Conservation (phyloP, 2,888 invertebrate genomes). For the Cecidostiba fungosa region DNA sequence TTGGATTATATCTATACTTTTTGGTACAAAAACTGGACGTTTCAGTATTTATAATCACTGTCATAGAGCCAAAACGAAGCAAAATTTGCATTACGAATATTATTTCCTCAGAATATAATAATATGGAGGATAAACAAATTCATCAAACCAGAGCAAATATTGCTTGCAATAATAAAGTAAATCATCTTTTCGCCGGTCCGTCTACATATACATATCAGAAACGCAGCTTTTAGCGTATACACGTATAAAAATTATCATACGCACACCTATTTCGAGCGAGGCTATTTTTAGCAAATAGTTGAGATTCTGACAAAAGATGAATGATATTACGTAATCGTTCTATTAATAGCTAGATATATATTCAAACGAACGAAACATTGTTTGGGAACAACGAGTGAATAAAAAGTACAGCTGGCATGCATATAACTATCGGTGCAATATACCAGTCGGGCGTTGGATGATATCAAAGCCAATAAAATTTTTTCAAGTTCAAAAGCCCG, state of each 20-base stretch:
- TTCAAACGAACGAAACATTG: not conserved
- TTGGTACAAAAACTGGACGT: not conserved
- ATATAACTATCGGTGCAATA: not conserved
- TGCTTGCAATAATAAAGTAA: not conserved
- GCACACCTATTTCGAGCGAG: not conserved
- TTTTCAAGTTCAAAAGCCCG: conserved; percentile 63
- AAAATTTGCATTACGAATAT: conserved; percentile 1
- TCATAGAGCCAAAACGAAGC: not conserved
- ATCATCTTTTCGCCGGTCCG: not conserved
- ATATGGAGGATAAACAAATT: conserved; percentile 6
- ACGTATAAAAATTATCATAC: not conserved
- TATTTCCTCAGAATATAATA: not conserved
- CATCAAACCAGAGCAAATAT: conserved; percentile 19
- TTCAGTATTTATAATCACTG: not conserved
- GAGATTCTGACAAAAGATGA: not conserved
- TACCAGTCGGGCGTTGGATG: not conserved
- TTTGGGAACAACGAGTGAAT: not conserved
- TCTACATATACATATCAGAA: too few relatives aligned
- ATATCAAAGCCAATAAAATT: conserved; percentile 42
- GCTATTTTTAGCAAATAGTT: conserved; percentile 1
- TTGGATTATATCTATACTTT: too few relatives aligned
- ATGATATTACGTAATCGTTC: not conserved
- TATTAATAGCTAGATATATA: not conserved
- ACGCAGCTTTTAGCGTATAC: not conserved
- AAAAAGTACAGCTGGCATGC: not conserved